phyloP scores from a whole-genome alignment of 2,113 vertebrate genomes.

The Sitta europaea region DNA sequence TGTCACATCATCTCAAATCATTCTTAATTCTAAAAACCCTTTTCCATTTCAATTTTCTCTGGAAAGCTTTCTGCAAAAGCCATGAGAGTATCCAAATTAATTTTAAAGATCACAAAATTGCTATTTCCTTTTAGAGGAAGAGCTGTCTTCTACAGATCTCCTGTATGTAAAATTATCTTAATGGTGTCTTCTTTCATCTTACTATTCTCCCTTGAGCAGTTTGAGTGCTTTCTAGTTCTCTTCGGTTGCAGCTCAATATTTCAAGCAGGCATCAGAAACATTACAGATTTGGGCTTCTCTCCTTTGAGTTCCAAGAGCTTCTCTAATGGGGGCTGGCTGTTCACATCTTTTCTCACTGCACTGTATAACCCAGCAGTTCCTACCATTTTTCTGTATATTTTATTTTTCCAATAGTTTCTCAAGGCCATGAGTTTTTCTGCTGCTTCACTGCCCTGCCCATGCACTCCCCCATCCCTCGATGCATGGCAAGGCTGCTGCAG shows the following conservation, averaged over 20 bases:
- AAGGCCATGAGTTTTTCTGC: not conserved
- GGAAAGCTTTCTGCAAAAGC: conserved; percentile 9
- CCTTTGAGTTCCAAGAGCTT: not conserved
- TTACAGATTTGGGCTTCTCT: not conserved
- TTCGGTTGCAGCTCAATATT: conserved; percentile 19
- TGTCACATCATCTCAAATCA: not conserved
- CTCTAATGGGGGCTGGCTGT: not conserved
- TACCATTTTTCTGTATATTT: not conserved
- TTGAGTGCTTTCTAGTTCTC: conserved; percentile 37
- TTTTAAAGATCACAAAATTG: conserved; percentile 40
- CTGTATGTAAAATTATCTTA: conserved; percentile 44
- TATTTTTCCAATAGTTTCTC: not conserved
- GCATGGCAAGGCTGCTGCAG: fast-evolving
- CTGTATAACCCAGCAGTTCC: not conserved
- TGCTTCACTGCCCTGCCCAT: fast-evolving
- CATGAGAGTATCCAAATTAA: conserved; percentile 16
- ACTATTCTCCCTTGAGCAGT: not conserved
- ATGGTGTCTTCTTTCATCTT: conserved; percentile 45
- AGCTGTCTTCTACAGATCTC: conserved; percentile 11
- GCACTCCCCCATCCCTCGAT: not conserved
- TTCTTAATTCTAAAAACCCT: not conserved
- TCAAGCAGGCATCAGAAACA: not conserved
- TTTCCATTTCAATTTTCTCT: conserved; percentile 11
- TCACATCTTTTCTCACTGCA: not conserved
- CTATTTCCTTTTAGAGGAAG: not conserved